A percentile compares a stretch with the other conserved stretches of the same genome.
These are phyloP conservation scores for Odocoileus hemionus DNA, from an alignment of 2,113 vertebrate species.

Conservation along the genomic window DNA sequence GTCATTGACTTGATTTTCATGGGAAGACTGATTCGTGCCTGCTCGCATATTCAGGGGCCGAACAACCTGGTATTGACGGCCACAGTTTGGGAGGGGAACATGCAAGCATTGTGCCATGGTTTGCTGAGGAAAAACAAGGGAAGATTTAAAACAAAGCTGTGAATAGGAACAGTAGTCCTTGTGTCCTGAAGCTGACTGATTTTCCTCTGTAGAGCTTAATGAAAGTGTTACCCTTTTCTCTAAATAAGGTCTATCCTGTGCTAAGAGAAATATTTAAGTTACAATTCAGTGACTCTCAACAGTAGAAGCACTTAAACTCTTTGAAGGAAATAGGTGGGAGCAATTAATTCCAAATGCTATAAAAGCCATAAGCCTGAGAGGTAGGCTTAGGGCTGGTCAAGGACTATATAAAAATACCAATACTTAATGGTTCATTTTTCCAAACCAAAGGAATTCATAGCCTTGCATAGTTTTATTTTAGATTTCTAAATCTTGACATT, in stretches of 20 bases:
- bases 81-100: conserved; percentile 79
- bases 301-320: neutral
- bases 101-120: conserved; percentile 84
- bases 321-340: conserved; percentile 6
- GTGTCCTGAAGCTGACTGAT: conserved; percentile 86
- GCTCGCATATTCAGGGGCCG: conserved; percentile 83
- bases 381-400: neutral
- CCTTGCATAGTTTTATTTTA: neutral
- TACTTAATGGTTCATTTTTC: neutral
- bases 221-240: conserved; percentile 1
- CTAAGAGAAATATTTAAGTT: conserved; percentile 13
- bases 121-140: conserved; percentile 90
- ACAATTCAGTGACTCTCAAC: neutral
- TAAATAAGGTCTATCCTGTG: neutral
- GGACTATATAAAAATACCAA: neutral
- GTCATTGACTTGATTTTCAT: conserved; percentile 97
- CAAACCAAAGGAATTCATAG: neutral
- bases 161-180: conserved; percentile 90
- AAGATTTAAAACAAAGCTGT: conserved; percentile 87
- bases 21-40: conserved; percentile 88
- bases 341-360: fast-evolving
- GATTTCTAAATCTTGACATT: neutral
- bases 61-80: conserved; percentile 87
- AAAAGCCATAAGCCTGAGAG: neutral
- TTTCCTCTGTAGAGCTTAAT: conserved; percentile 61